Evolutionary conservation across 1,140 invertebrate genomes (phyloP).

Genomic region (Tetramorium alpestre): DNA sequence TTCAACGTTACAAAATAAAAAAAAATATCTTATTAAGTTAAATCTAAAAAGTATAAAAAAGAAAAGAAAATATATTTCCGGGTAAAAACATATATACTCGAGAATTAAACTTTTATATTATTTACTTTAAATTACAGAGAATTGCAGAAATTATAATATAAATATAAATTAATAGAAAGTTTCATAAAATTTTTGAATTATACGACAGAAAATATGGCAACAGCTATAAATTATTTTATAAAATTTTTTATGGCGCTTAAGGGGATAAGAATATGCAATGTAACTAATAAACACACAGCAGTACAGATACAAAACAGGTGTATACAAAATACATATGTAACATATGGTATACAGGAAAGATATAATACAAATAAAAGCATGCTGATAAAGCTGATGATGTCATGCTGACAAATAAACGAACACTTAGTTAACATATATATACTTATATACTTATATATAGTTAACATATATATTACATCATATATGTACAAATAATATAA

Average conservation of each 20-base stretch:
- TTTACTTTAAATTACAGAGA: not conserved
- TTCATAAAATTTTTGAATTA: conserved; percentile 20
- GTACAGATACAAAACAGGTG: not conserved
- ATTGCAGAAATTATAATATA: not conserved
- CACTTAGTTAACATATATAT: conserved; percentile 30
- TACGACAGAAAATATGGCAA: conserved; percentile 7
- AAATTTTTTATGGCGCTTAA: not conserved
- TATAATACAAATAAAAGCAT: conserved; percentile 36
- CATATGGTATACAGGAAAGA: not conserved
- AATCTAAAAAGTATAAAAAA: not conserved
- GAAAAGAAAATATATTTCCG: not conserved
- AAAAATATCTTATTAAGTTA: not conserved
- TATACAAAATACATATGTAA: not conserved
- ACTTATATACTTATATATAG: not conserved
- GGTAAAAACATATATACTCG: not conserved
- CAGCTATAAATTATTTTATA: not conserved
- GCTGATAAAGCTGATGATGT: conserved; percentile 51
- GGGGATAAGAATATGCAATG: not conserved
- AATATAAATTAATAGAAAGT: not conserved
- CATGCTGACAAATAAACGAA: conserved; percentile 41
- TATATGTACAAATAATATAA: not conserved
- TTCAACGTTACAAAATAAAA: not conserved
- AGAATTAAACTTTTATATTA: conserved; percentile 7
- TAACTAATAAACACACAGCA: not conserved
- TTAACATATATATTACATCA: conserved; percentile 3